These are phyloP conservation scores for Enteromius anoplus DNA, from an alignment of 2,797 vertebrate species.

Conservation along the genomic window DNA sequence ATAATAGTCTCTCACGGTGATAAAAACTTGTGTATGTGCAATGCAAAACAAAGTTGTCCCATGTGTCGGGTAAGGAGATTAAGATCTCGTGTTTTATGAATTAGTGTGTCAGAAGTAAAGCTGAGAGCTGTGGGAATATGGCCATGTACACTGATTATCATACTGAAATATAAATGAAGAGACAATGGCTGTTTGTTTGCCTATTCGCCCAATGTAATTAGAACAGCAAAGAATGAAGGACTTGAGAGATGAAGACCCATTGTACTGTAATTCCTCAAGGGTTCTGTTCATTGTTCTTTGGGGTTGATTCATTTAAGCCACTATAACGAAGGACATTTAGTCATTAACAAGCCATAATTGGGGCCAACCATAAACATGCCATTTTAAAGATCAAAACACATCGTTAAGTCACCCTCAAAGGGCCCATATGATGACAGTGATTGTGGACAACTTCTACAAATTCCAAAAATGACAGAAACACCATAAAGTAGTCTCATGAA, in stretches of 20 bases:
- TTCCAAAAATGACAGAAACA: background rate
- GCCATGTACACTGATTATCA: slow-evolving; percentile 59
- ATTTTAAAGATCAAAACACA: slow-evolving; percentile 1
- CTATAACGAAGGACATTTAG: slow-evolving; percentile 14
- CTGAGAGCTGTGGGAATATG: slow-evolving; percentile 53
- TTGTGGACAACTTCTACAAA: background rate
- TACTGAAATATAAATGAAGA: slow-evolving; percentile 57
- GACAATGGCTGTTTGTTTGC: slow-evolving; percentile 56
- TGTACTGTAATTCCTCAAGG: slow-evolving; percentile 30
- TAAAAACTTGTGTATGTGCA: background rate
- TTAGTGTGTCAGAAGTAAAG: slow-evolving; percentile 51
- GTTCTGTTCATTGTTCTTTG: slow-evolving; percentile 16
- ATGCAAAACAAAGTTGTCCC: slow-evolving; percentile 4
- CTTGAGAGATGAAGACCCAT: slow-evolving; percentile 27
- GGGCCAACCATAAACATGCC: background rate
- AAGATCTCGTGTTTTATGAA: slow-evolving; percentile 64
- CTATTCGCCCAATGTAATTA: slow-evolving; percentile 65
- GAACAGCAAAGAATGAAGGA: slow-evolving; percentile 56
- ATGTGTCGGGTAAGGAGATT: slow-evolving; percentile 57
- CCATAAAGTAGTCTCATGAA: background rate
- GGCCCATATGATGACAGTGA: background rate
- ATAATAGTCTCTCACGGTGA: background rate
- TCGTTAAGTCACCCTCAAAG: background rate
- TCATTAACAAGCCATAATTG: background rate
- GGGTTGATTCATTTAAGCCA: slow-evolving; percentile 30